Percentiles rank a stretch among this genome's conserved stretches.
phyloP scores from a whole-genome alignment of 2,888 invertebrate genomes.

The Stenolophus ochropezus region DNA sequence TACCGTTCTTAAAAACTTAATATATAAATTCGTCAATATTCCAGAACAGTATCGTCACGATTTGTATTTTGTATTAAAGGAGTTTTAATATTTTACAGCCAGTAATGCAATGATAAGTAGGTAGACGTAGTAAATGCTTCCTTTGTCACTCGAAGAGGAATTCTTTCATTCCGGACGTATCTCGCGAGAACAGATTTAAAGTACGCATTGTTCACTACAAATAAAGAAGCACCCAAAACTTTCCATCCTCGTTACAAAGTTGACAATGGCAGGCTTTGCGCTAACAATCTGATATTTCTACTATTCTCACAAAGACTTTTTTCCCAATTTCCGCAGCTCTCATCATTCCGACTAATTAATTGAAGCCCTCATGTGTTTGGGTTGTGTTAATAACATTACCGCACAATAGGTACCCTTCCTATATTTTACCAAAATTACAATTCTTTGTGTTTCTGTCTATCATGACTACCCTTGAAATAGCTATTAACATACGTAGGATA shows the following conservation, averaged over 20 bases:
- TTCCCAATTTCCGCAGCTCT: constrained; percentile 1
- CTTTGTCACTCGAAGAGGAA: neutral
- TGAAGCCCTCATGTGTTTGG: neutral
- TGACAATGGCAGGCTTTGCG: constrained; percentile 42
- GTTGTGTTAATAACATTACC: too few relatives aligned
- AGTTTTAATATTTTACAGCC: neutral
- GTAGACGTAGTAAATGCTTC: constrained; percentile 1
- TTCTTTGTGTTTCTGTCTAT: too few relatives aligned
- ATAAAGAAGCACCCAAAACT: constrained; percentile 43
- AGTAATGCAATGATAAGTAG: constrained; percentile 17
- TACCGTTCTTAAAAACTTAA: too few relatives aligned
- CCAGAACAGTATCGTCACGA: too few relatives aligned
- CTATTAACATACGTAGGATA: too few relatives aligned
- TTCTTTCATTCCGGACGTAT: constrained; percentile 14
- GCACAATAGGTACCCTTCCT: too few relatives aligned
- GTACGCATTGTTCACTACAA: constrained; percentile 40
- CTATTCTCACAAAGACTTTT: constrained; percentile 14
- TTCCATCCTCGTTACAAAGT: constrained; percentile 37
- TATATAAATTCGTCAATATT: too few relatives aligned
- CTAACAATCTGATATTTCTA: constrained; percentile 33
- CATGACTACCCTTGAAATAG: too few relatives aligned
- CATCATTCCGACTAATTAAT: neutral
- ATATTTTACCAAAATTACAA: too few relatives aligned
- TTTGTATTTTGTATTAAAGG: too few relatives aligned
- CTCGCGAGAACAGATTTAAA: constrained; percentile 44